These are phyloP conservation scores for Ariolimax columbianus DNA, from an alignment of 2,888 invertebrate genomes.

Conservation along the genomic window DNA sequence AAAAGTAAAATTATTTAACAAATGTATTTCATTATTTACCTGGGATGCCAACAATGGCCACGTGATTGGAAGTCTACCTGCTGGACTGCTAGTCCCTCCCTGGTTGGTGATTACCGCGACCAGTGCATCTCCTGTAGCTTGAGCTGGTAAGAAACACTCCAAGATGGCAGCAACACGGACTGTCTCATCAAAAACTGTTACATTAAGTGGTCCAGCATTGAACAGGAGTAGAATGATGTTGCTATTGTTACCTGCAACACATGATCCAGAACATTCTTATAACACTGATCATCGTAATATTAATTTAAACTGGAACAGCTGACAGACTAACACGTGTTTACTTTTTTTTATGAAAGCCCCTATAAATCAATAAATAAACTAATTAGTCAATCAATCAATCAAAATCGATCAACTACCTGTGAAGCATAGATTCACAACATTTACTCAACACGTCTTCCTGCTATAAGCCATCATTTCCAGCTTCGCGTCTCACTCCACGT, in stretches of 20 bases:
- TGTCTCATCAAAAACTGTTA: slow-evolving; percentile 65
- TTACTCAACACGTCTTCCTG: no score
- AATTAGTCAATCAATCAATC: no score
- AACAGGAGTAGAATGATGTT: slow-evolving; percentile 70
- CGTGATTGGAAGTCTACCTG: slow-evolving; percentile 73
- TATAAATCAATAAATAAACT: no score
- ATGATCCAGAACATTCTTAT: slow-evolving; percentile 17
- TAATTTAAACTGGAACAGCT: no score
- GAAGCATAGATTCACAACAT: no score
- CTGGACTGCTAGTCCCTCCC: slow-evolving; percentile 64
- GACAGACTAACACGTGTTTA: no score
- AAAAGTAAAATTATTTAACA: no score
- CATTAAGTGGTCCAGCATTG: slow-evolving; percentile 75
- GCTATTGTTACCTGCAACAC: slow-evolving; percentile 12
- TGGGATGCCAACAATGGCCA: slow-evolving; percentile 61
- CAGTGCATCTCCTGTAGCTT: slow-evolving; percentile 72
- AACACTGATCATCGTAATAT: no score
- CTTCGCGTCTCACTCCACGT: no score
- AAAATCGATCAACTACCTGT: no score
- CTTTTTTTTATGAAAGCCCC: no score
- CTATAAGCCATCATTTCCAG: no score
- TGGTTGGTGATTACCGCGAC: slow-evolving; percentile 62
- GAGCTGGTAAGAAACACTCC: slow-evolving; percentile 74
- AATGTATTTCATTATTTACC: neutral
- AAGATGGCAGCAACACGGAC: slow-evolving; percentile 62